Base-by-base conservation (phyloP, 2,797 vertebrate species). In the Sebastes vulpes region DNA sequence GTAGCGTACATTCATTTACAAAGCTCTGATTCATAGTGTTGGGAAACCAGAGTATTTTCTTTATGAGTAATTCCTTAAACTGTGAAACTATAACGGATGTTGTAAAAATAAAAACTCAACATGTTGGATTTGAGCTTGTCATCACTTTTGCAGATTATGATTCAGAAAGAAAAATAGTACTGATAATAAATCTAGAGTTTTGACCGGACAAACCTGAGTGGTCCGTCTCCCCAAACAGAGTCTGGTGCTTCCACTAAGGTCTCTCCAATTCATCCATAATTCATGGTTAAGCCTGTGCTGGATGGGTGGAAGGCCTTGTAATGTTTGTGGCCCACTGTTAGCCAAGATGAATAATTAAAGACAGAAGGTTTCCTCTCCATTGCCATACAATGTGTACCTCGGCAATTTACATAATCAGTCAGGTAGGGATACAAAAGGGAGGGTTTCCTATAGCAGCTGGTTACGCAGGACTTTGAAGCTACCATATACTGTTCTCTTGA, bases 281-380 rank as follows among this genome's bases (percentile, higher is more conserved):
- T 85, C 48, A 92, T 69, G 26, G 18, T 18, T 35, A 9, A 42
- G 71, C 68, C 48, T 56, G 20, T 38, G 35, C 57, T 60, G 64
- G 14, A 54, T 32, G 68, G 59, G 69, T 70, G 63, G 26, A 12
- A 78, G 4, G 66, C 59, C 73, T 50, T 54, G 32, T 53, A 18
- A 57, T 53, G 75, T 79, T 80, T 81, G 67, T 60, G 54, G 70
- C 58, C 64, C 32, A 32, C 76, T 72, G 78, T 88, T 81, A 82
- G 59, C 63, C 64, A 60, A 35, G 56, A 64, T 90, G 72, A 91
- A 88, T 91, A 87, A 92, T 92, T 86, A 69, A 88, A 86, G 60
- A 67, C 79, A 79, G 38, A 52, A 16, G 35, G 64, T 72, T 77
- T 79, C 28, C 72, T 84, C 69, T 78, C 65, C 10, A 9, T 31